Base-by-base conservation (phyloP, 2,113 vertebrate genomes). In the Pelecanoides urinatrix region DNA sequence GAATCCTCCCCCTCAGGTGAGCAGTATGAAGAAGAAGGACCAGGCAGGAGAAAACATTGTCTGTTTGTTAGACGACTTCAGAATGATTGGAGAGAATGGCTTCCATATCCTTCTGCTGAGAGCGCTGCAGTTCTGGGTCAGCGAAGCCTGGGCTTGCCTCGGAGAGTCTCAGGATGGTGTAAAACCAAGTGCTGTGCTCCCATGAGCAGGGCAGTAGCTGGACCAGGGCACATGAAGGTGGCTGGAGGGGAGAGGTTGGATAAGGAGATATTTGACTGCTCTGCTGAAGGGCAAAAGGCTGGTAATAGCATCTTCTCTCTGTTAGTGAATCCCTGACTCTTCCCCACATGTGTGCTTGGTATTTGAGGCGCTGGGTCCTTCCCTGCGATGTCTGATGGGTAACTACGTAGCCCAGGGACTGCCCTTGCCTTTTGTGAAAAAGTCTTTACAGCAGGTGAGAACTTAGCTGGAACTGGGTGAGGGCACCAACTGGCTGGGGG, bases 51-150 rank as follows among this genome's bases (percentile, higher is more conserved):
- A 96, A 67, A 98, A 97, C 84, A 97, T 99, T 0, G 82, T 99
- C 74, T 97, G 91, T 89, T 97, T 99, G 90, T 94, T 99, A 47
- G 98, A 99, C 3, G 98, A 99, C 92, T 99, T 99, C 94, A 98
- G 98, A 95, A 96, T 99, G 94, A 98, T 97, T 8, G 98, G 99
- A 81, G 96, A 98, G 86, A 99, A 98, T 2, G 98, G 98, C 21
- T 97, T 99, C 85, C 98, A 98, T 99, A 99, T 99, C 99, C 98
- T 98, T 98, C 77, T 72, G 38, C 42, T 62, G 34, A 65, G 27
- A 25, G 10, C 34, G 29, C 27, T 53, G 66, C n/a, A 34, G 29
- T n/a, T 81, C 45, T 32, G 53, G 55, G 55, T 36, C 76, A 77
- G 68, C 73, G 74, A 36, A 77, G 34, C 27, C 73, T 30, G 53